A percentile compares a stretch with the other conserved stretches of the same genome.
Conservation (phyloP, 2,797 vertebrate genomes). For the Melanotaenia parkinsoni region DNA sequence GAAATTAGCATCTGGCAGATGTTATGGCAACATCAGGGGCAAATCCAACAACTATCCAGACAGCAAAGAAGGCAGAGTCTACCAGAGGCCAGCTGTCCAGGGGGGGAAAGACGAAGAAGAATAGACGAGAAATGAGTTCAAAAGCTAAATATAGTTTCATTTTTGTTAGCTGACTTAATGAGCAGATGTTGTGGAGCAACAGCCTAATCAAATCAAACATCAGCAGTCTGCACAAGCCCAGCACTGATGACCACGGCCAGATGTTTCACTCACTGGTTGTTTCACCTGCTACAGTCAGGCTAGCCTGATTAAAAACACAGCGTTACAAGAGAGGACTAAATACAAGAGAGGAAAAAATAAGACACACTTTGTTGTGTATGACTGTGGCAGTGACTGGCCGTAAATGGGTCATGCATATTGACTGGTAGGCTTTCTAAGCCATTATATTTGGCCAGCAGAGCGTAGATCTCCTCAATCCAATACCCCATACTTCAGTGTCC, state of each 20-base stretch:
- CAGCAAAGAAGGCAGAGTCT: slow-evolving; percentile 29
- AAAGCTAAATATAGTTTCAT: slow-evolving; percentile 60
- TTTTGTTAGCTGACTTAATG: slow-evolving; percentile 53
- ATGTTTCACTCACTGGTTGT: slow-evolving; percentile 39
- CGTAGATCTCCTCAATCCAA: slow-evolving; percentile 48
- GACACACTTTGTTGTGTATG: slow-evolving; percentile 40
- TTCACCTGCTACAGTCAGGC: slow-evolving; percentile 30
- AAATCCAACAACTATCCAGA: slow-evolving; percentile 40
- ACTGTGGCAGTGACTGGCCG: slow-evolving; percentile 36
- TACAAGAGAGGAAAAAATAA: slow-evolving; percentile 2
- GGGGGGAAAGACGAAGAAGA: slow-evolving; percentile 32
- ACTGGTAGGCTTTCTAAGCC: slow-evolving; percentile 54
- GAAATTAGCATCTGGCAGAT: slow-evolving; percentile 61
- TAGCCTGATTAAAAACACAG: slow-evolving; percentile 28
- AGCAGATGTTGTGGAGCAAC: slow-evolving; percentile 66
- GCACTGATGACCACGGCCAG: slow-evolving; percentile 40
- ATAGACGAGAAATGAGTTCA: slow-evolving; percentile 31
- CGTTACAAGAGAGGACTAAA: background rate
- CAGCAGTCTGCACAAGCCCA: slow-evolving; percentile 24
- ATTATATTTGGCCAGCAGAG: slow-evolving; percentile 70
- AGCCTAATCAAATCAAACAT: slow-evolving; percentile 27
- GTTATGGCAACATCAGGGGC: slow-evolving; percentile 43
- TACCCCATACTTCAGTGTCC: slow-evolving; percentile 12
- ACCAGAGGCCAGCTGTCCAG: slow-evolving; percentile 51
- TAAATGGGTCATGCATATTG: slow-evolving; percentile 71